Evolutionary conservation across 2,113 vertebrate genomes (phyloP), one percentile per base, ranked within the genome.

Genomic region (Gnathonemus echidnorhynchus): DNA sequence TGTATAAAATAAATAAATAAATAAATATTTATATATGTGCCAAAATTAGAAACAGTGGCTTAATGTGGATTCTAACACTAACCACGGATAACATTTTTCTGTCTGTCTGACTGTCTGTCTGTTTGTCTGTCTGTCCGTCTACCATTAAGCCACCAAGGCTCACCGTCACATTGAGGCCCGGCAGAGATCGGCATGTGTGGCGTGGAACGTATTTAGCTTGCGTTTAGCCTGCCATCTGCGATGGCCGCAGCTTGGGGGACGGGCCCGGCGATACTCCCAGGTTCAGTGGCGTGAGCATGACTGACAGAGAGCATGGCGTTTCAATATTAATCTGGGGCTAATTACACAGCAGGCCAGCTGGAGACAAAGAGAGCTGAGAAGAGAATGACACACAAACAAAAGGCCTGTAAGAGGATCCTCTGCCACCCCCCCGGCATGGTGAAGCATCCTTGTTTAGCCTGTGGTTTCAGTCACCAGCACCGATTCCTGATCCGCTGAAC

Each of bases 311-410:
- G 74, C 5, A 42, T 8, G 74, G 35, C 74, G 74, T 80, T 80
- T 42, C 74, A 42, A 80, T 80, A 80, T 80, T 80, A 80, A 80
- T 80, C 74, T 80, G 74, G 74, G 74, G 74, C 74, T 80, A 80
- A 80, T 80, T 80, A 80, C 74, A 80, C 74, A 80, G 74, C 74
- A 80, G 74, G 74, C 74, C 74, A 42, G 74, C 74, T 80, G 74
- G 74, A 80, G 35, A 42, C 74, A 80, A 42, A 80, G 74, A 19
- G 6, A 80, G 31, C 74, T 19, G 74, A 42, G 74, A 19, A 39
- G 31, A 42, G 31, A 35, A 39, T 35, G 35, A 19, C 31, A 15
- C 74, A 19, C 13, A 35, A 42, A 80, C 74, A 80, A 80, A 80
- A 42, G 74, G 74, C 15, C 74, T 7, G 15, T 80, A 80, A 42